phyloP scores from a whole-genome alignment of 2,797 vertebrate genomes.

The Pogonophryne albipinna region DNA sequence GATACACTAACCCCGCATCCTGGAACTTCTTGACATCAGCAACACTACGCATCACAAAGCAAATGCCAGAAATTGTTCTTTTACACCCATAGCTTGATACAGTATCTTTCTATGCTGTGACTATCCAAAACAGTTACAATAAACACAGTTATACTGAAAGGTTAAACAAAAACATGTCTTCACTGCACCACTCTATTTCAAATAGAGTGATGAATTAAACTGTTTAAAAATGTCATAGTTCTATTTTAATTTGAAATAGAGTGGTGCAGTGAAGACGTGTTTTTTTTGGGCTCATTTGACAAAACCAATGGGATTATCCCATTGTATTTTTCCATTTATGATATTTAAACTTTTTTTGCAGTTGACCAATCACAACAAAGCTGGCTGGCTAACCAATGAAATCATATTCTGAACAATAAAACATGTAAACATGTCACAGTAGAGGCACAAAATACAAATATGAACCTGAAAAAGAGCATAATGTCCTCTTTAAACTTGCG shows the following conservation, averaged over 20 bases:
- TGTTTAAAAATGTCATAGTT: neutral
- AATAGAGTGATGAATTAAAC: neutral
- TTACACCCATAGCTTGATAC: neutral
- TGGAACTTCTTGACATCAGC: constrained; percentile 86
- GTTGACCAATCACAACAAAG: too few species aligned
- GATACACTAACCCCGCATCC: constrained; percentile 81
- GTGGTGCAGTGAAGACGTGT: neutral
- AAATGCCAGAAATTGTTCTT: constrained; percentile 48
- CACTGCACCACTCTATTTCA: neutral
- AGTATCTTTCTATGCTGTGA: neutral
- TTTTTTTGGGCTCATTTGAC: too few species aligned
- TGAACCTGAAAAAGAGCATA: too few species aligned
- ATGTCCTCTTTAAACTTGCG: too few species aligned
- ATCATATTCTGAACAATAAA: too few species aligned
- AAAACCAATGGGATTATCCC: too few species aligned
- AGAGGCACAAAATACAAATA: too few species aligned
- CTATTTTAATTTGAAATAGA: neutral
- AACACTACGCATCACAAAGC: constrained; percentile 88
- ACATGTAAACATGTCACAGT: too few species aligned
- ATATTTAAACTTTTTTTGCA: too few species aligned
- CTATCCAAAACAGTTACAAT: neutral
- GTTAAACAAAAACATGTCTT: too few species aligned
- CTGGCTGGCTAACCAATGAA: too few species aligned
- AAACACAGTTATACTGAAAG: neutral
- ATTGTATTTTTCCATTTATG: too few species aligned